phyloP scores from a whole-genome alignment of 1,140 invertebrate genomes.

The Sarcophaga bullata region DNA sequence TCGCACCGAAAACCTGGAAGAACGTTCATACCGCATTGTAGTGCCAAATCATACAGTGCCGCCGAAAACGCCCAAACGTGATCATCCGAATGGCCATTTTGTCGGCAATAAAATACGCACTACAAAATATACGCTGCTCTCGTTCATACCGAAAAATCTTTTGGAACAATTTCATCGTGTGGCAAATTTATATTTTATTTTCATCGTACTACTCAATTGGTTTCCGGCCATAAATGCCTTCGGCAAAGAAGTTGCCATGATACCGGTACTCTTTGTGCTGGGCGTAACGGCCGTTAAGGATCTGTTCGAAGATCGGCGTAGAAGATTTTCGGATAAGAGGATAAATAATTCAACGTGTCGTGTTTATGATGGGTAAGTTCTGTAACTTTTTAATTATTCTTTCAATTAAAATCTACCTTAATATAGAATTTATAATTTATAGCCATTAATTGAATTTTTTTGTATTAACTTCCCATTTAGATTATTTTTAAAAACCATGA shows the following conservation, averaged over 20 bases:
- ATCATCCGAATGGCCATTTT: constrained; percentile 85
- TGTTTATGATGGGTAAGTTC: constrained; percentile 88
- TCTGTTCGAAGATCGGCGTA: constrained; percentile 92
- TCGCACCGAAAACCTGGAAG: constrained; percentile 72
- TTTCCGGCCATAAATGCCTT: constrained; percentile 93
- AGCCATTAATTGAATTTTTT: neutral
- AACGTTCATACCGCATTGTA: constrained; percentile 76
- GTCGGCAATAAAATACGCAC: constrained; percentile 89
- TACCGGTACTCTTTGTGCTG: constrained; percentile 94
- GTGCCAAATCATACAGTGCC: constrained; percentile 86
- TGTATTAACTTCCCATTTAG: too few relatives aligned
- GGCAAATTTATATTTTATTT: constrained; percentile 98
- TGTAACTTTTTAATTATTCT: neutral
- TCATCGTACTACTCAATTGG: constrained; percentile 96
- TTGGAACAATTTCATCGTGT: constrained; percentile 98
- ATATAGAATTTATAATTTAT: neutral
- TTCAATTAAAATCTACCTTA: neutral
- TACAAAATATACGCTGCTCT: constrained; percentile 94
- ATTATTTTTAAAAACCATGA: too few relatives aligned
- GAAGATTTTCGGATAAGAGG: constrained; percentile 89
- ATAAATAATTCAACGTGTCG: constrained; percentile 94
- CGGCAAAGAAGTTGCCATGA: constrained; percentile 95
- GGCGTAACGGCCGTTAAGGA: constrained; percentile 97
- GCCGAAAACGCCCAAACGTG: constrained; percentile 77
- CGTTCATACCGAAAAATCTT: constrained; percentile 95